Percentiles rank a stretch among this genome's conserved stretches.
Evolutionary conservation across 1,140 invertebrate genomes (phyloP).

Genomic region (Drosophila lacertosa): DNA sequence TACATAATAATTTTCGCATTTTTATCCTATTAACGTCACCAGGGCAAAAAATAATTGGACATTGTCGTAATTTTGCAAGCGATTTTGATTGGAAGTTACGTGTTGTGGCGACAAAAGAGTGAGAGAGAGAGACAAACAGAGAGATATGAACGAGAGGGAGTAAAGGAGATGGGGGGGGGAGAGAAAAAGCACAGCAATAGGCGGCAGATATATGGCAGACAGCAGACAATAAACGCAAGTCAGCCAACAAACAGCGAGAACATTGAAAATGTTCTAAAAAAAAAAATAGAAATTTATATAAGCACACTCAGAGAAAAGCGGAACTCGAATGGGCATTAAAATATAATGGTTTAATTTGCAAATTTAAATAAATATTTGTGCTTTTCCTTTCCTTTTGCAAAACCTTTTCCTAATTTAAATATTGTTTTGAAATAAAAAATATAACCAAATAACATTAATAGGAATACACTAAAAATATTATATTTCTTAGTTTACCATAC

Average conservation of each 20-base stretch:
- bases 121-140: neutral
- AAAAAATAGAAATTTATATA: slow-evolving; percentile 24
- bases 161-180: neutral
- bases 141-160: neutral
- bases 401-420: no score
- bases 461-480: no score
- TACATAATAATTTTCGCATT: slow-evolving; percentile 62
- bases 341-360: no score
- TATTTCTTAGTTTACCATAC: no score
- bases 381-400: no score
- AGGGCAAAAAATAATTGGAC: slow-evolving; percentile 60
- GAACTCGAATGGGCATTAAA: no score
- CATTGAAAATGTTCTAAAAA: slow-evolving; percentile 26
- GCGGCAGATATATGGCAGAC: neutral
- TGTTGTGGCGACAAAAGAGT: neutral
- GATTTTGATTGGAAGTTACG: slow-evolving; percentile 37
- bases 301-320: neutral
- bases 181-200: slow-evolving; percentile 3
- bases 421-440: no score
- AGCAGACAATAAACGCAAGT: neutral
- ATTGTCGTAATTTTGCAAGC: slow-evolving; percentile 45
- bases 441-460: no score
- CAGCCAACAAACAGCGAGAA: slow-evolving; percentile 7
- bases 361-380: no score
- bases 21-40: slow-evolving; percentile 59